Conservation (phyloP, 2,797 vertebrate species). For the Platyrinchus mystaceus region DNA sequence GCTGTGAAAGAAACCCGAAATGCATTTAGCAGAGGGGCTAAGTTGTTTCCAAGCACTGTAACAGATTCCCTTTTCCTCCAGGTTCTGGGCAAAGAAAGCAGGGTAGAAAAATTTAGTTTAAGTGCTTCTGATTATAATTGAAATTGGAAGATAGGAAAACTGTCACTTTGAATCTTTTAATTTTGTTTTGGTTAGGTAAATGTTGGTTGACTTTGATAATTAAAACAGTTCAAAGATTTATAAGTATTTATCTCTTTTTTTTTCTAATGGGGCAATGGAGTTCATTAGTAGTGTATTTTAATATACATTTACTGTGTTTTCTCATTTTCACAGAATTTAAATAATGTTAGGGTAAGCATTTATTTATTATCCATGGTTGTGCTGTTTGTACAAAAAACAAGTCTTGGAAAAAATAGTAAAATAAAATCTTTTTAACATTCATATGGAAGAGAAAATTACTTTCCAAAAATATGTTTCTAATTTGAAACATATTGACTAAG, state of each 20-base stretch:
- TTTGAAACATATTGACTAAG: conserved; percentile 8
- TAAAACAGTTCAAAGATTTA: not conserved
- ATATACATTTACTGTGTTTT: not conserved
- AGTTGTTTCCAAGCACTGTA: not conserved
- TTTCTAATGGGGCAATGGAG: not conserved
- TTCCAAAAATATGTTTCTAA: not conserved
- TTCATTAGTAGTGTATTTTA: not conserved
- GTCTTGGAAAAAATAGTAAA: not conserved
- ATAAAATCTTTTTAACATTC: not conserved
- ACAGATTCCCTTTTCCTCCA: not conserved
- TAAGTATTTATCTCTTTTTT: not conserved
- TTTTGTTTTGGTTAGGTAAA: not conserved
- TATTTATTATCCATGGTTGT: not conserved
- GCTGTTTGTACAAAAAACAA: not conserved
- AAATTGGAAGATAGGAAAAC: not conserved
- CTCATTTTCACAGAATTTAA: not conserved
- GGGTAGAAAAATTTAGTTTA: not conserved
- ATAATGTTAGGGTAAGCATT: not conserved
- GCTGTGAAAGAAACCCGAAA: not conserved
- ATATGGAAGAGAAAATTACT: not conserved
- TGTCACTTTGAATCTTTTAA: not conserved
- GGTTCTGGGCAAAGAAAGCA: not conserved
- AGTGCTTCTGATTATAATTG: not conserved
- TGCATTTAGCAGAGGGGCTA: not conserved
- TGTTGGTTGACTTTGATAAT: not conserved